Conservation (phyloP, 2,113 vertebrate species). For the Jacana jacana region DNA sequence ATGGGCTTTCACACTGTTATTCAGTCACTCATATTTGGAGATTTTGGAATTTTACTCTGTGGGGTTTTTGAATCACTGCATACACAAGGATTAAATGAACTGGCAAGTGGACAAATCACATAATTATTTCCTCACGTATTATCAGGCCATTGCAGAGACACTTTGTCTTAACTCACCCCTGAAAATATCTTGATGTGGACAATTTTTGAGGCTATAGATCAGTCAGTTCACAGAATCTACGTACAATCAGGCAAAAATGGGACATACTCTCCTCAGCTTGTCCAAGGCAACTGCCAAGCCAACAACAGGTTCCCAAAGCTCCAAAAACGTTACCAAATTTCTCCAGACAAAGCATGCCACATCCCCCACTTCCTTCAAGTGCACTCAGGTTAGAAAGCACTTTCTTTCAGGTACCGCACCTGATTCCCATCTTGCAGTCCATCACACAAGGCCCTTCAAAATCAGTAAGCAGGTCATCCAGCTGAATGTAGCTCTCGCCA, state of each 20-base stretch:
- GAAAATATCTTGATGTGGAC: background rate
- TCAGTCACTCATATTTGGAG: background rate
- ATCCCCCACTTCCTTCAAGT: background rate
- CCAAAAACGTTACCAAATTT: background rate
- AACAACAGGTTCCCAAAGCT: background rate
- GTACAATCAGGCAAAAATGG: background rate
- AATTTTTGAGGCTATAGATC: background rate
- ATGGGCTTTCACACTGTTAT: background rate
- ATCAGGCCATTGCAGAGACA: background rate
- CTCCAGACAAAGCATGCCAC: background rate
- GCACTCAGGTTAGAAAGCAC: background rate
- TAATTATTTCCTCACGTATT: background rate
- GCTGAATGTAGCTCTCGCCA: constrained; percentile 89
- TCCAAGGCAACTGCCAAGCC: background rate
- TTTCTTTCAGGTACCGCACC: constrained; percentile 69
- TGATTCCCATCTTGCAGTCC: constrained; percentile 98
- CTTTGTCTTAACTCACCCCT: background rate
- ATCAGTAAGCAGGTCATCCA: constrained; percentile 88
- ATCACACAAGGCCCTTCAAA: constrained; percentile 94
- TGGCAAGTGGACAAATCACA: background rate
- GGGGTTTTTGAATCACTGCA: background rate
- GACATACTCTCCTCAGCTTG: background rate
- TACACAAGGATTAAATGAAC: background rate
- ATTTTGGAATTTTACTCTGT: background rate
- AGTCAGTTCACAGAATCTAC: background rate